These are phyloP conservation scores for Amiota communis DNA, from an alignment of 2,888 invertebrate genomes.

Conservation along the genomic window DNA sequence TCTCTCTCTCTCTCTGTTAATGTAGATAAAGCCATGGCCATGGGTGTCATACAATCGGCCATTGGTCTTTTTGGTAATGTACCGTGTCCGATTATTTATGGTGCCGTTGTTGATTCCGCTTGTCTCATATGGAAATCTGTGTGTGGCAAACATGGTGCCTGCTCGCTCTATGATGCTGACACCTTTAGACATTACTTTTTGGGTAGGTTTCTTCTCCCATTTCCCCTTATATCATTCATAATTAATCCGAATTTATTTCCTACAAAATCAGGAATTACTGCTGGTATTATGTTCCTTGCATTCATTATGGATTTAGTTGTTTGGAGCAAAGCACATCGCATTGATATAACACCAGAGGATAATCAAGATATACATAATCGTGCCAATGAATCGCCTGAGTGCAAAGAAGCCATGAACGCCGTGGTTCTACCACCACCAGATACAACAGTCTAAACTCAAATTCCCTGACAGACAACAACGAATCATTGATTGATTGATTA, in stretches of 20 bases:
- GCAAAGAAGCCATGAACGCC: constrained; percentile 62
- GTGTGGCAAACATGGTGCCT: constrained; percentile 87
- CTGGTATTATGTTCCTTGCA: constrained; percentile 87
- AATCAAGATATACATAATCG: constrained; percentile 55
- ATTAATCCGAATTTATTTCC: constrained; percentile 42
- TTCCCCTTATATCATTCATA: not conserved
- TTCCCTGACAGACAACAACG: not conserved
- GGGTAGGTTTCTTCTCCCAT: constrained; percentile 76
- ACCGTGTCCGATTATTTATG: constrained; percentile 95
- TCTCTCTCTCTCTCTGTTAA: constrained; percentile 18
- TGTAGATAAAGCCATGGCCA: constrained; percentile 92
- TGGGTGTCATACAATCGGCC: constrained; percentile 94
- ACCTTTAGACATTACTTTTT: constrained; percentile 88
- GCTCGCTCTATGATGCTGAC: constrained; percentile 89
- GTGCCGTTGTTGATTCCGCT: constrained; percentile 92
- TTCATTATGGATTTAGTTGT: constrained; percentile 91
- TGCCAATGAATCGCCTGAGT: constrained; percentile 56
- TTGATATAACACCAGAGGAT: constrained; percentile 78
- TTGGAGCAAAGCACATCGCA: constrained; percentile 90
- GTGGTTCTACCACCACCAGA: constrained; percentile 61
- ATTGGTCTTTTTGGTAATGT: constrained; percentile 95
- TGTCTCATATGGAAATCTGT: constrained; percentile 90
- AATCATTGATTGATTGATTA: not conserved
- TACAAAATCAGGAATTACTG: constrained; percentile 82
- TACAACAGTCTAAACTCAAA: constrained; percentile 63